Conservation (phyloP, 1,140 invertebrate species). For the Cryptotermes secundus region DNA sequence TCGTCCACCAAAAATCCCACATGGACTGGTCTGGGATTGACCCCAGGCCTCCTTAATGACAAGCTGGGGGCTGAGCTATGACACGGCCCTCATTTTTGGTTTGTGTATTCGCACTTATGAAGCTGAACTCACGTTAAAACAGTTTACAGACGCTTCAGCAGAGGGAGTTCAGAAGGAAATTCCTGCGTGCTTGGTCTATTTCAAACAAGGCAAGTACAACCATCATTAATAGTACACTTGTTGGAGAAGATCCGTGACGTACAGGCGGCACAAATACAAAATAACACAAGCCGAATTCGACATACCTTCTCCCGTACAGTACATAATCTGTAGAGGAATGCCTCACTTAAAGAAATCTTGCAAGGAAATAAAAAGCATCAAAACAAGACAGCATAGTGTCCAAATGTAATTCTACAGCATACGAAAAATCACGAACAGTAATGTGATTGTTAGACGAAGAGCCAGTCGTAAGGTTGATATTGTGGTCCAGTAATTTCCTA, state of each 20-base stretch:
- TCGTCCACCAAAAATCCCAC: no score
- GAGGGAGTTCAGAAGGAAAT: background rate
- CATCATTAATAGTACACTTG: constrained; percentile 27
- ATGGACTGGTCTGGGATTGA: no score
- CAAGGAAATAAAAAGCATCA: background rate
- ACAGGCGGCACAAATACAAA: constrained; percentile 20
- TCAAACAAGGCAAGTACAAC: constrained; percentile 20
- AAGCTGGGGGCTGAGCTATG: no score
- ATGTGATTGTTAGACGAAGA: background rate
- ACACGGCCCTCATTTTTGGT: no score
- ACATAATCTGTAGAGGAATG: background rate
- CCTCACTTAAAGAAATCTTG: background rate
- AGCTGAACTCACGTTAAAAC: background rate
- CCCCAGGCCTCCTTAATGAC: no score
- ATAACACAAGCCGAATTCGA: constrained; percentile 13
- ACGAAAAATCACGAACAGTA: background rate
- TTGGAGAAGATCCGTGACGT: constrained; percentile 20
- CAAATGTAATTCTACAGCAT: background rate
- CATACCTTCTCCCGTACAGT: background rate
- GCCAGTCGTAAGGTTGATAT: no score
- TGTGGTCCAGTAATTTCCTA: background rate
- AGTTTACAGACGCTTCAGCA: background rate
- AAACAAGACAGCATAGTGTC: background rate
- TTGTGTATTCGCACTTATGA: background rate
- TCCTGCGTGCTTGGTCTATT: constrained; percentile 21